A percentile compares a stretch with the other conserved stretches of the same genome.
These are phyloP conservation scores for Lamprologus speciosus DNA, from an alignment of 2,113 vertebrate genomes.

Conservation along the genomic window DNA sequence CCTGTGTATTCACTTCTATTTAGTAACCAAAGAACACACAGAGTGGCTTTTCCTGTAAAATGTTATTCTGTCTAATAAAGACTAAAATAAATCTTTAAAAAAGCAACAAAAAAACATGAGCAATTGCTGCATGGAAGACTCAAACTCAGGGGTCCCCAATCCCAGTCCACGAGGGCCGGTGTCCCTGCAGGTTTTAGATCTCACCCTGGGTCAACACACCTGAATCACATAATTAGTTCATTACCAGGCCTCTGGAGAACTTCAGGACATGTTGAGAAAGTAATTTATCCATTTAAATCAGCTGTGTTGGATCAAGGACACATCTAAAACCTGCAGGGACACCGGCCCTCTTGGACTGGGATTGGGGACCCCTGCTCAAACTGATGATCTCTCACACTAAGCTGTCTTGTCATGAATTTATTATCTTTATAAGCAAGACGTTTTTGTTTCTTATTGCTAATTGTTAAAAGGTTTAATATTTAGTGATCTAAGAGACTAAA, in stretches of 20 bases:
- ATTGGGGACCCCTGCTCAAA: background rate
- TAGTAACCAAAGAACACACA: background rate
- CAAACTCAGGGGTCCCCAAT: fast-evolving
- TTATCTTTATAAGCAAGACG: background rate
- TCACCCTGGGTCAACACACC: too few species aligned
- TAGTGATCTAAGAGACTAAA: background rate
- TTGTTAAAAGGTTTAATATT: background rate
- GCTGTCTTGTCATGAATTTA: background rate
- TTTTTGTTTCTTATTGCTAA: background rate
- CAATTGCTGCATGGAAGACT: background rate
- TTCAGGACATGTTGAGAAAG: fast-evolving
- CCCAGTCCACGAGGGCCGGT: too few species aligned
- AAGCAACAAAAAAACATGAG: background rate
- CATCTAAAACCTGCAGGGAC: too few species aligned
- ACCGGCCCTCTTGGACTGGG: too few species aligned
- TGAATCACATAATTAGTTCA: too few species aligned
- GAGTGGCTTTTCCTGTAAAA: background rate
- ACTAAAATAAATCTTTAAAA: background rate
- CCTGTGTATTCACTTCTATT: background rate
- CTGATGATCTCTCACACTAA: fast-evolving
- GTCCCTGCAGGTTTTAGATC: too few species aligned
- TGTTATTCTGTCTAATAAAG: background rate
- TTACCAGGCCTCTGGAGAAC: too few species aligned
- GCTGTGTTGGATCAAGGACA: fast-evolving
- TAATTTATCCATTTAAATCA: too few species aligned